These are phyloP conservation scores for Dendroctonus valens DNA, from an alignment of 1,140 invertebrate genomes.

Conservation along the genomic window DNA sequence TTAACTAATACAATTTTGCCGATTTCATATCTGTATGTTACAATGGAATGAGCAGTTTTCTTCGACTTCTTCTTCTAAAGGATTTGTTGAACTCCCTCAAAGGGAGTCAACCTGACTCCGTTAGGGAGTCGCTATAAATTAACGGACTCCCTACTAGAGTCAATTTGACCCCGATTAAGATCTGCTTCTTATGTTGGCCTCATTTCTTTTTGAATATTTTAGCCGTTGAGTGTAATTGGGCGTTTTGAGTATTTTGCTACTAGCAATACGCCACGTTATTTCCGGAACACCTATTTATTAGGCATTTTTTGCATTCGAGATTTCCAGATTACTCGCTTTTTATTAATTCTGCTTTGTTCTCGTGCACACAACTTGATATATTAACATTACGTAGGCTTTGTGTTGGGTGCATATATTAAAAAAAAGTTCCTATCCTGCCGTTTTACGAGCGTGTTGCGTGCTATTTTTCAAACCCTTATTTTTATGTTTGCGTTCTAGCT, in stretches of 20 bases:
- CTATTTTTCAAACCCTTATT: constrained; percentile 4
- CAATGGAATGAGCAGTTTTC: background rate
- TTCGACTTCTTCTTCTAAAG: background rate
- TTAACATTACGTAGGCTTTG: background rate
- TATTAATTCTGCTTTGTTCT: too few relatives aligned
- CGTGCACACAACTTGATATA: too few relatives aligned
- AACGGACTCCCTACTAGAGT: constrained; percentile 95
- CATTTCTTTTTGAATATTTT: background rate
- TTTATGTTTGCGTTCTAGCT: constrained; percentile 10
- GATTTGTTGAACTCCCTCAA: constrained; percentile 56
- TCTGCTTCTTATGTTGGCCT: constrained; percentile 40
- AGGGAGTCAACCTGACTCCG: constrained; percentile 92
- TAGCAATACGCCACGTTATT: too few relatives aligned
- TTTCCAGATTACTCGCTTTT: too few relatives aligned
- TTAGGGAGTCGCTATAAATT: constrained; percentile 85
- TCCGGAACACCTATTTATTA: too few relatives aligned
- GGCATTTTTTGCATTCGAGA: too few relatives aligned
- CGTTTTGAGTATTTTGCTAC: too few relatives aligned
- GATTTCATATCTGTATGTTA: too few relatives aligned
- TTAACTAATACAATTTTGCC: background rate
- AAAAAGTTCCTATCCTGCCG: constrained; percentile 5
- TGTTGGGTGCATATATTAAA: background rate
- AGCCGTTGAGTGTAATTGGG: too few relatives aligned
- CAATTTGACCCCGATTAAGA: constrained; percentile 88
- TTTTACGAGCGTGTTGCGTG: constrained; percentile 16